These are phyloP conservation scores for Drosophila neonasuta DNA, from an alignment of 2,888 invertebrate genomes.

Conservation along the genomic window DNA sequence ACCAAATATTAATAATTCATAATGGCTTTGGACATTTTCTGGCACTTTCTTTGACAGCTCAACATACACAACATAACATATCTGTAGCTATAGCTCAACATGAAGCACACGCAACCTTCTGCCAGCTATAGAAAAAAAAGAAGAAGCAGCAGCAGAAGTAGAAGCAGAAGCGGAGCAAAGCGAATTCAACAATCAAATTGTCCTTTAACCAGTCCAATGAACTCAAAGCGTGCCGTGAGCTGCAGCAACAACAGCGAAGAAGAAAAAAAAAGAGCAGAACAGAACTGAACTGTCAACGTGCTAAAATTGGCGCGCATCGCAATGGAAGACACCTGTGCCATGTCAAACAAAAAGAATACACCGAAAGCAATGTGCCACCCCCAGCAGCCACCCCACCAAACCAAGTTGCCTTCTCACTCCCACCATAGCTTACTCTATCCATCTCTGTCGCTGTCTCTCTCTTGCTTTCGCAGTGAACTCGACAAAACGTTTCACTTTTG, in stretches of 20 bases:
- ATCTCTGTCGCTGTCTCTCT: not conserved
- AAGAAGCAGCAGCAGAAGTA: not conserved
- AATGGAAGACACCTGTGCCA: slow-evolving; percentile 74
- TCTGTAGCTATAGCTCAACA: not conserved
- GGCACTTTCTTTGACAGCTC: not conserved
- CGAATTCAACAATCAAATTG: slow-evolving; percentile 21
- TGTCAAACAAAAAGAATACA: slow-evolving; percentile 52
- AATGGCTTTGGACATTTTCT: not conserved
- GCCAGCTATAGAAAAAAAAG: not conserved
- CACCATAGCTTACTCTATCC: no score
- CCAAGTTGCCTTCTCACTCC: not conserved
- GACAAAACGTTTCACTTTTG: slow-evolving; percentile 65
- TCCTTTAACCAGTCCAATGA: slow-evolving; percentile 72
- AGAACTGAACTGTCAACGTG: slow-evolving; percentile 19
- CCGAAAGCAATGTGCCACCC: slow-evolving; percentile 7
- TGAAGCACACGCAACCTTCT: not conserved
- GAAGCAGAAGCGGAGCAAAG: no score
- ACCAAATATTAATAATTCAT: no score
- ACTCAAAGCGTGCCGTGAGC: slow-evolving; percentile 55
- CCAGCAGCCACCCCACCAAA: not conserved
- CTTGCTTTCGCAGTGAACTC: not conserved
- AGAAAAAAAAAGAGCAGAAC: not conserved
- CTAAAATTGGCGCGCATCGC: slow-evolving; percentile 64
- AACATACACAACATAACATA: no score
- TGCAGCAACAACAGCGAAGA: not conserved